Evolutionary conservation across 2,888 invertebrate species (phyloP), one percentile per base, ranked within the genome.

Genomic region (Limnephilus marmoratus): DNA sequence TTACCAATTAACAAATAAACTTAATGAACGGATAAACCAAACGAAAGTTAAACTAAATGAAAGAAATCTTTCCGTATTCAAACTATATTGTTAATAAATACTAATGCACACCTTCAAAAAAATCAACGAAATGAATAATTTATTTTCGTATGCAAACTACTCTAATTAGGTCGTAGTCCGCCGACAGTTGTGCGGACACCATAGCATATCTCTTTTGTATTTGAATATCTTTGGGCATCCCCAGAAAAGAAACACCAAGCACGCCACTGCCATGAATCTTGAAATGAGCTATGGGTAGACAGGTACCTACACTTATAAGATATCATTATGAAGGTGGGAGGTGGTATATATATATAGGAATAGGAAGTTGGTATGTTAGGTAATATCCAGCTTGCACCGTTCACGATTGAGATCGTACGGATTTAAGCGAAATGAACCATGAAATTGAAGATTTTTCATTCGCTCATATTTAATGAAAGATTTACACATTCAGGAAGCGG

Each of bases 391-490:
- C 34, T 34, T 82, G 82, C 82, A 82, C 18, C 82, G 29, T 34
- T 34, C 82, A 82, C 82, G 82, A 82, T 82, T 34, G 82, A 34
- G 34, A 82, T 82, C 31, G 18, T 68, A 24, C 68, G 68, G 68
- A 24, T 68, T 68, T 68, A 68, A n/a, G 31, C 82, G 82, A 82
- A 34, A 82, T 82, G 82, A 82, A 82, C 82, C 82, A 18, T 82
- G 82, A 82, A 82, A 82, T 82, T 82, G 82, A 15, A 82, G 82
- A 82, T 82, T 82, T 82, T 82, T 82, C 82, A 82, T 82, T 82
- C 82, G 82, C 82, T 82, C 82, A 82, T 82, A 82, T 82, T 34
- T 34, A 82, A 82, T 82, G 68, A 68, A 68, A 68, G 68, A 68
- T 68, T 68, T n/a, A 68, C 68, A 68, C 68, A 9, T 68, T 68